Conservation (phyloP, 2,888 invertebrate genomes). For the Choreutis nemorana region DNA sequence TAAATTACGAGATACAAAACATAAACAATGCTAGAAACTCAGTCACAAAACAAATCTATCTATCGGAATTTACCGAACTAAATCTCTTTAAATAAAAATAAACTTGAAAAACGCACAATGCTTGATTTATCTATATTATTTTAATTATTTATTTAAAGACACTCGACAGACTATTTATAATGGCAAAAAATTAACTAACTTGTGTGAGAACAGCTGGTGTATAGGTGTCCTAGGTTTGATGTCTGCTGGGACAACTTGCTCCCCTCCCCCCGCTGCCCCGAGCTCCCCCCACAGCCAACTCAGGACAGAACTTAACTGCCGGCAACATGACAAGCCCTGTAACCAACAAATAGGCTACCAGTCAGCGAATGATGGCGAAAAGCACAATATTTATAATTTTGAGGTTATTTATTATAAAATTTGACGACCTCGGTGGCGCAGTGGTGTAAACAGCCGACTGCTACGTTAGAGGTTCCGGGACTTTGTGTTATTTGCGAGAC, state of each 20-base stretch:
- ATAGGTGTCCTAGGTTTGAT: conserved; percentile 24
- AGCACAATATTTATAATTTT: too few species aligned
- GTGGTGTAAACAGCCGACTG: too few species aligned
- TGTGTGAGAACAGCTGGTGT: conserved; percentile 45
- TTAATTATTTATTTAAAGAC: neutral
- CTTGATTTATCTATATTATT: neutral
- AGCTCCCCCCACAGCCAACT: conserved; percentile 64
- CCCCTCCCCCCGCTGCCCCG: conserved; percentile 12
- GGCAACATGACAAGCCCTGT: conserved; percentile 67
- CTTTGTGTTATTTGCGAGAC: too few species aligned
- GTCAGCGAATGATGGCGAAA: neutral
- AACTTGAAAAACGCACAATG: neutral
- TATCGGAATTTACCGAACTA: too few species aligned
- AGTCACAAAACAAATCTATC: too few species aligned
- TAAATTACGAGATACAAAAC: too few species aligned
- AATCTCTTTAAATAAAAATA: neutral
- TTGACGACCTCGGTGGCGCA: too few species aligned
- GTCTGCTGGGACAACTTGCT: too few species aligned
- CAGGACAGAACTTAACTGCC: conserved; percentile 67
- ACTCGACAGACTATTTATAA: conserved; percentile 1
- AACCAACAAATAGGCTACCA: neutral
- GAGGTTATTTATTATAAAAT: too few species aligned
- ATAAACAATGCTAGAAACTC: too few species aligned
- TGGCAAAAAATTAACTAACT: conserved; percentile 23
- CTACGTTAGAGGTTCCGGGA: too few species aligned